These are phyloP conservation scores for Centrocercus urophasianus DNA, from an alignment of 2,113 vertebrate species.

Conservation along the genomic window DNA sequence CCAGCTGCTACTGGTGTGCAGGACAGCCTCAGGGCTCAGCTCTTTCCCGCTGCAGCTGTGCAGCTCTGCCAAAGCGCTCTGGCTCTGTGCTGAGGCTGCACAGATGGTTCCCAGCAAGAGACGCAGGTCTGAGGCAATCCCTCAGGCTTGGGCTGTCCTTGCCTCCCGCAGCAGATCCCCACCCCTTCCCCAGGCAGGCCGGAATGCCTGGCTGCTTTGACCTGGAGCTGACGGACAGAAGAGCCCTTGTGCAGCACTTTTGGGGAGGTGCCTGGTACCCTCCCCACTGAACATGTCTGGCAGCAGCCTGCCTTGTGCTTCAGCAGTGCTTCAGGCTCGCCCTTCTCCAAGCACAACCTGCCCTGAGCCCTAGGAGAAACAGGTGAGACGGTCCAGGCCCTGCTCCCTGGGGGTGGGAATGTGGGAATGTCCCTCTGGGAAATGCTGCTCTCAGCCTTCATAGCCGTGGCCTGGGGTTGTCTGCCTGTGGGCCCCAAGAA, in stretches of 20 bases:
- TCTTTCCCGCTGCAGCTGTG: neutral
- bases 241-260: neutral
- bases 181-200: neutral
- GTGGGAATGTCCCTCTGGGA: neutral
- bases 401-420: neutral
- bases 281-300: neutral
- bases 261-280: neutral
- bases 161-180: neutral
- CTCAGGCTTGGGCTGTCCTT: neutral
- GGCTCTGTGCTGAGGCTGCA: neutral
- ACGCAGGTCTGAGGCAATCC: neutral
- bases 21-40: neutral
- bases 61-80: neutral
- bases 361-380: neutral
- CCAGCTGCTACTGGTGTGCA: neutral
- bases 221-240: neutral
- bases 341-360: neutral
- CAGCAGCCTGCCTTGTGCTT: fast-evolving
- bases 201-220: neutral
- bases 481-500: neutral
- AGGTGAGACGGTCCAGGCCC: neutral
- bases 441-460: fast-evolving
- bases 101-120: fast-evolving
- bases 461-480: neutral
- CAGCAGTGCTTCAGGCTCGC: fast-evolving